Conservation (phyloP, 2,113 vertebrate genomes). For the Bos taurus region ARS-UCD2.0 NC_037334.1:16826501-16827000, state of each 20-base stretch:
- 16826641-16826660: not conserved
- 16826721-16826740: not conserved
- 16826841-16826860: accelerated
- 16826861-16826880: not conserved
- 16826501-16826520: slow-evolving; percentile 89
- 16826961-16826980: not conserved
- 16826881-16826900: not conserved
- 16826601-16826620: accelerated
- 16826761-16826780: not conserved
- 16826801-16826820: not conserved
- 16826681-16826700: not conserved
- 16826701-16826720: not conserved
- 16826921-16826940: not conserved
- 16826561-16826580: not conserved
- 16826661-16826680: not conserved
- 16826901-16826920: not conserved
- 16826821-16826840: not conserved
- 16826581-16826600: not conserved
- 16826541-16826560: slow-evolving; percentile 92
- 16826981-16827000: not conserved
- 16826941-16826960: not conserved
- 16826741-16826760: not conserved
- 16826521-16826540: slow-evolving; percentile 90
- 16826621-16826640: accelerated
- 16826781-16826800: not conserved